Evolutionary conservation across 2,888 invertebrate genomes (phyloP), one percentile per base, ranked within the genome.

Genomic region (Drosophila mercatorum): DNA sequence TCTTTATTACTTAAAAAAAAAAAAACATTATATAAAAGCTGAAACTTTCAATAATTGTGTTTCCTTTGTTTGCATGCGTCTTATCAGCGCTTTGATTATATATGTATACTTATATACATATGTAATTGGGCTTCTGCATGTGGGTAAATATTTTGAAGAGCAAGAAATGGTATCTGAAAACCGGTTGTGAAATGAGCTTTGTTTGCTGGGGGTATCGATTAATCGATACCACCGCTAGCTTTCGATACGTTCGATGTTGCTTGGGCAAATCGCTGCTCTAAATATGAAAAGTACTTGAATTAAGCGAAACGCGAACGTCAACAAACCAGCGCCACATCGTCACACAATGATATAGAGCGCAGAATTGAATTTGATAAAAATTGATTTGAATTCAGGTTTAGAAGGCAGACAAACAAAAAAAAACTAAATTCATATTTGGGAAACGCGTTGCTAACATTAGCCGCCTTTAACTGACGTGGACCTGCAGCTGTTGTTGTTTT

Each of bases 401-500:
- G 17, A 14, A 55, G n/a, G 6, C 41, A 12, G 2, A 5, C 0
- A 17, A 28, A 28, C 28, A 41, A 56, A 28, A 44, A 34, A 10
- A 10, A 34, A 34, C 34, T 0, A 8, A 34, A 2, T 22, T 31
- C n/a, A 10, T 2, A 34, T 12, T 34, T 49, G 28, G 14, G 12
- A 46, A 53, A 17, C 43, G 14, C 22, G n/a, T 56, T 40, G 57
- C n/a, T 31, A 22, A 58, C 34, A 11, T 51, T 56, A 40, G 12
- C 28, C 26, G 47, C 17, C 36, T 46, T 64, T 78, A 64, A 78
- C 77, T 78, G 78, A 78, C 78, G 78, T 78, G 78, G 80, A 80
- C 72, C 68, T 65, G 52, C 52, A 43, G 28, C 5, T 41, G 51
- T 71, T 60, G 44, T 65, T 77, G 63, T 55, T 40, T 61, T 63